These are phyloP conservation scores for Phasianus colchicus DNA, from an alignment of 2,113 vertebrate genomes.

Conservation along the genomic window DNA sequence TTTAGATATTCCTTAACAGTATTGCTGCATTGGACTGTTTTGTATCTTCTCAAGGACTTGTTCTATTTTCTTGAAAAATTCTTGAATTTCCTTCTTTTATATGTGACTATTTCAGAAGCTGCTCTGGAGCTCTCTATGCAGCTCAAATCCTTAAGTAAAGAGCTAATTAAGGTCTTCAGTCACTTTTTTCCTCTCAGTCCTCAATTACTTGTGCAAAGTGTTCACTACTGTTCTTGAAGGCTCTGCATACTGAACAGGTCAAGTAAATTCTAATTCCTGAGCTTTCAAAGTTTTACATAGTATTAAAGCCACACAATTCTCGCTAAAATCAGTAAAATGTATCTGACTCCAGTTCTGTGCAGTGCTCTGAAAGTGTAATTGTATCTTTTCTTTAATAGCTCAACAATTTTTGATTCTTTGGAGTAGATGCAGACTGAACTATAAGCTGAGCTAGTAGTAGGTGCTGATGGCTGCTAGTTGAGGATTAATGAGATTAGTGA, in stretches of 20 bases:
- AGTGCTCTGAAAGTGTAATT: background rate
- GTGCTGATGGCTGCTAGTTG: background rate
- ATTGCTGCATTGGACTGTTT: background rate
- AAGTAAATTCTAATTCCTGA: background rate
- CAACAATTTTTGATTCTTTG: background rate
- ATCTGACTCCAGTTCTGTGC: background rate
- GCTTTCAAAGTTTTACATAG: background rate
- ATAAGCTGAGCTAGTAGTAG: background rate
- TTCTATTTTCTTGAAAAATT: background rate
- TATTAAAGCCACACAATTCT: background rate
- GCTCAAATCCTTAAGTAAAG: background rate
- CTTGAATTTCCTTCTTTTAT: background rate
- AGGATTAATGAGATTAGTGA: slow-evolving; percentile 12
- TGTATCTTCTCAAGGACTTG: background rate
- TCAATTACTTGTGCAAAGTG: background rate
- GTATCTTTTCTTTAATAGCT: background rate
- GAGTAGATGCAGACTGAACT: slow-evolving; percentile 18
- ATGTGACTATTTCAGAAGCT: background rate
- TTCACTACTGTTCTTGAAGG: background rate
- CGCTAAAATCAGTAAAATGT: background rate
- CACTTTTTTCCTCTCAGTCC: background rate
- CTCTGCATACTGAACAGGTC: background rate
- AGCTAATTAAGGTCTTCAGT: background rate
- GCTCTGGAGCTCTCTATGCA: background rate
- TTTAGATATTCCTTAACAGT: background rate